A percentile compares a stretch with the other conserved stretches of the same genome.
These are phyloP conservation scores for Margaritifera margaritifera DNA, from an alignment of 2,888 invertebrate species.

Conservation along the genomic window DNA sequence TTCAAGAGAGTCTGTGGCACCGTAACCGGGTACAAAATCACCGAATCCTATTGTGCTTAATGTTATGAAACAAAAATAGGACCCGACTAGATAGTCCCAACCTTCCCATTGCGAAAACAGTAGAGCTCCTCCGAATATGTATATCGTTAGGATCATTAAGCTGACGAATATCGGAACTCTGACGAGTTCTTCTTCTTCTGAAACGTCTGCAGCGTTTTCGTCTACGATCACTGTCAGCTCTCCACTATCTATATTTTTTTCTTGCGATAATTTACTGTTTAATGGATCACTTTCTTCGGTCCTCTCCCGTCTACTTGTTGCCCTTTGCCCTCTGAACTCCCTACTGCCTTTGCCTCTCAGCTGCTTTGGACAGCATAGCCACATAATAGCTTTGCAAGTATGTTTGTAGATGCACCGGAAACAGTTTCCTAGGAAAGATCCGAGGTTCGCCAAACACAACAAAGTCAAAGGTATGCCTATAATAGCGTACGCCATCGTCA, in stretches of 20 bases:
- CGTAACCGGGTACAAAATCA: slow-evolving; percentile 71
- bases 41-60: slow-evolving; percentile 74
- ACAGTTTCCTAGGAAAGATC: slow-evolving; percentile 56
- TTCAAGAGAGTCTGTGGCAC: slow-evolving; percentile 52
- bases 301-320: slow-evolving; percentile 7
- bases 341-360: slow-evolving; percentile 19
- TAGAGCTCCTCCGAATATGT: slow-evolving; percentile 92
- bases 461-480: slow-evolving; percentile 65
- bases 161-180: slow-evolving; percentile 90
- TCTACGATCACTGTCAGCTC: slow-evolving; percentile 10
- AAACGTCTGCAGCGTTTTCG: slow-evolving; percentile 4
- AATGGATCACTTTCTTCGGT: slow-evolving; percentile 23
- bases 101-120: slow-evolving; percentile 92
- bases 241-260: slow-evolving; percentile 9
- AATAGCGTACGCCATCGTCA: slow-evolving; percentile 63
- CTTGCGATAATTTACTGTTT: background rate
- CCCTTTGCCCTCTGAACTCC: background rate
- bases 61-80: slow-evolving; percentile 74
- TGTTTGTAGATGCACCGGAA: slow-evolving; percentile 64
- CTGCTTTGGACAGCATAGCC: slow-evolving; percentile 42
- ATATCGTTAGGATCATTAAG: slow-evolving; percentile 89
- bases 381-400: slow-evolving; percentile 38
- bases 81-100: slow-evolving; percentile 92
- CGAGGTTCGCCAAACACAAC: slow-evolving; percentile 62
- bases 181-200: slow-evolving; percentile 46